These are phyloP conservation scores for Brachionus paranguensis DNA, from an alignment of 1,140 invertebrate species.

Conservation along the genomic window DNA sequence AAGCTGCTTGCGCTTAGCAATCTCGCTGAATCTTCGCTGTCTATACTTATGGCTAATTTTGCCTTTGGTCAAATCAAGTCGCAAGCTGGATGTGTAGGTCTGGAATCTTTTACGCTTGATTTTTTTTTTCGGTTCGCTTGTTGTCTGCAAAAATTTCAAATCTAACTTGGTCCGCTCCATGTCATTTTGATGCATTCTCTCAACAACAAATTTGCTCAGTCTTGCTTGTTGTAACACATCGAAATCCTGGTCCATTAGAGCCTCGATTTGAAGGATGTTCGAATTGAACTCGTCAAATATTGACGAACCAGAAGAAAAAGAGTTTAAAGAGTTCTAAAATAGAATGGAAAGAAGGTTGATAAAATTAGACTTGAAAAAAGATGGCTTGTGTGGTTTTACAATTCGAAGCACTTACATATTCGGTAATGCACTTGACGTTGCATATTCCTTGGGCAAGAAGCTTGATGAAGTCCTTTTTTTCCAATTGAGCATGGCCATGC, in stretches of 20 bases:
- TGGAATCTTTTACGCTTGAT: neutral
- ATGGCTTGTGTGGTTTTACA: neutral
- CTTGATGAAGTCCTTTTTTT: conserved; percentile 72
- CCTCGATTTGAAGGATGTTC: conserved; percentile 3
- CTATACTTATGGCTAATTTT: neutral
- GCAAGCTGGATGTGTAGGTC: neutral
- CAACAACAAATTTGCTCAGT: neutral
- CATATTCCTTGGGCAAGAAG: conserved; percentile 74
- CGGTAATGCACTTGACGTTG: conserved; percentile 56
- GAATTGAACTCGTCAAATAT: conserved; percentile 20
- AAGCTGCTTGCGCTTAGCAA: neutral
- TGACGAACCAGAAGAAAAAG: conserved; percentile 21
- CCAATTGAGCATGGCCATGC: conserved; percentile 63
- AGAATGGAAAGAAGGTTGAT: neutral
- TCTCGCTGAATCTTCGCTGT: neutral
- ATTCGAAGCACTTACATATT: conserved; percentile 51
- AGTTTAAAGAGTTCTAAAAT: neutral
- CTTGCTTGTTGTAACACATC: neutral
- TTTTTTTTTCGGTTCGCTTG: neutral
- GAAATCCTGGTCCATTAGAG: neutral
- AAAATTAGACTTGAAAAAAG: neutral
- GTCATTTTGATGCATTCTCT: neutral
- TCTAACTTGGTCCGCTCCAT: neutral
- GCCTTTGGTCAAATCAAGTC: neutral
- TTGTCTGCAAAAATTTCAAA: neutral